A percentile compares a stretch with the other conserved stretches of the same genome.
These are phyloP conservation scores for Pristionchus exspectatus DNA, from an alignment of 2,888 invertebrate genomes.

Conservation along the genomic window DNA sequence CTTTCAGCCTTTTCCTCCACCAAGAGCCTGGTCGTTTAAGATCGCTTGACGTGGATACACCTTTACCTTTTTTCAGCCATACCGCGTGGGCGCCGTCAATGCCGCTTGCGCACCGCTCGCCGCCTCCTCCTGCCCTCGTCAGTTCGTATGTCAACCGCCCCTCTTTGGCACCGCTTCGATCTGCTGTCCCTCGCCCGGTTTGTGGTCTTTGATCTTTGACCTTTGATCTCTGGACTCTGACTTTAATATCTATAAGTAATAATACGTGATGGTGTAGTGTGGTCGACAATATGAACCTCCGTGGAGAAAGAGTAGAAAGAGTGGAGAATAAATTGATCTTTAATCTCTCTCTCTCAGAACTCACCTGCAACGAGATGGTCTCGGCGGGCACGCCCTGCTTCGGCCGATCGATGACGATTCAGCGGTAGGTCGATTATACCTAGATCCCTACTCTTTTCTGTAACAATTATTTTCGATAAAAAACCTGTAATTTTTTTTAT, in stretches of 20 bases:
- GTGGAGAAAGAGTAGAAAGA: no score
- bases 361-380: constrained; percentile 72
- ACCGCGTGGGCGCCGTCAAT: constrained; percentile 74
- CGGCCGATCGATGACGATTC: constrained; percentile 73
- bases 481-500: no score
- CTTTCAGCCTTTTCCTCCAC: background rate
- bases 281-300: no score
- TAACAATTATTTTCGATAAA: no score
- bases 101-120: constrained; percentile 72
- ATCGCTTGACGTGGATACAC: background rate
- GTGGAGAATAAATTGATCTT: background rate
- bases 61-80: constrained; percentile 57
- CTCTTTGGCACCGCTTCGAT: constrained; percentile 73
- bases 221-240: background rate
- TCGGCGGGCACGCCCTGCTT: constrained; percentile 77
- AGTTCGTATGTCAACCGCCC: constrained; percentile 73
- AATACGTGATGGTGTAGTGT: no score
- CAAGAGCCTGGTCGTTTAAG: background rate
- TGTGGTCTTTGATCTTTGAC: constrained; percentile 5
- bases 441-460: no score
- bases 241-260: no score
- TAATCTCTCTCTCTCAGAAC: constrained; percentile 58
- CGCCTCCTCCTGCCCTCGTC: constrained; percentile 72
- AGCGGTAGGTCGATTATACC: constrained; percentile 67
- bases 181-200: constrained; percentile 74